Conservation (phyloP, 2,113 vertebrate genomes). For the Rhinolophus ferrumequinum region DNA sequence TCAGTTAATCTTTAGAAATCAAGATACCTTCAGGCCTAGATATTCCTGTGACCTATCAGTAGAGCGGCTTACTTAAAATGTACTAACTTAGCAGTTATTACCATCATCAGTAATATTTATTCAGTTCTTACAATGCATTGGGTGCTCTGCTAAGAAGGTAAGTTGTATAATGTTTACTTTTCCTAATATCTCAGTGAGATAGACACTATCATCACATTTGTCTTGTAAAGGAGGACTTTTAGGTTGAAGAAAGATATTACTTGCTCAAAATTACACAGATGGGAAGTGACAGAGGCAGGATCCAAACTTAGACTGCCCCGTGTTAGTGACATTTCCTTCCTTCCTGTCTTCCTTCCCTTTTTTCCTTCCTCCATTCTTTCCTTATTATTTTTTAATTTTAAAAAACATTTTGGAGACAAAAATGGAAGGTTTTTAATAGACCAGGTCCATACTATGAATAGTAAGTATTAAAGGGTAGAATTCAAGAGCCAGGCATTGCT, state of each 20-base stretch:
- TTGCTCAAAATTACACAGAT: neutral
- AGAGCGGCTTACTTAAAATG: neutral
- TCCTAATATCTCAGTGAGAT: neutral
- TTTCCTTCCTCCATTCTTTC: too few relatives aligned
- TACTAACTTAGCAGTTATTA: neutral
- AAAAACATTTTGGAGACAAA: neutral
- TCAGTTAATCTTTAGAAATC: neutral
- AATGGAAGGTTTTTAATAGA: neutral
- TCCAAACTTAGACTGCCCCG: neutral
- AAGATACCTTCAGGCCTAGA: neutral
- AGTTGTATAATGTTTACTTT: neutral
- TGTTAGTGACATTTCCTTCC: neutral
- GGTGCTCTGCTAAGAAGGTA: neutral
- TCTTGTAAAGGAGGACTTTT: neutral
- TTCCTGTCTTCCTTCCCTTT: neutral
- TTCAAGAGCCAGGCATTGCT: neutral
- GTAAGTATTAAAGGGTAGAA: neutral
- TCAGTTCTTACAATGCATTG: neutral
- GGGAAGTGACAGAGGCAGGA: neutral
- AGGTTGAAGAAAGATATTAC: neutral
- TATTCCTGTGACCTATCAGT: neutral
- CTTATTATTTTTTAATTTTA: neutral
- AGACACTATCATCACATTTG: neutral
- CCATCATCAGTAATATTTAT: neutral
- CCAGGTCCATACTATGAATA: neutral